Evolutionary conservation across 1,140 invertebrate genomes (phyloP).

Genomic region (Drosophila ficusphila): DNA sequence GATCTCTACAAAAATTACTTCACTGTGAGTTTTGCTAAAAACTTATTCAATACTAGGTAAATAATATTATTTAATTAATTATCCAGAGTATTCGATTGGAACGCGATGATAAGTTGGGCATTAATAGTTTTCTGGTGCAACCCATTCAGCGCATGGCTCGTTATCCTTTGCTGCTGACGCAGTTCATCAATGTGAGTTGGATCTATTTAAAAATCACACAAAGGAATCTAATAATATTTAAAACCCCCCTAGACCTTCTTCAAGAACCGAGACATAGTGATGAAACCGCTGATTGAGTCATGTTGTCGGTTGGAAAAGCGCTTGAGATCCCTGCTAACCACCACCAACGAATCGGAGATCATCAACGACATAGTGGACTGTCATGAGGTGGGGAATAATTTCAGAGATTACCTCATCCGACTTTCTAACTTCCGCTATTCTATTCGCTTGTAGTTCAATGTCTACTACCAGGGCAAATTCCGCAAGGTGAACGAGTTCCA

Average conservation of each 20-base stretch:
- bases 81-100: slow-evolving; percentile 75
- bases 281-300: slow-evolving; percentile 77
- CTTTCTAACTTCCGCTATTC: not conserved
- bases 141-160: slow-evolving; percentile 82
- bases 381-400: slow-evolving; percentile 59
- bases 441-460: slow-evolving; percentile 69
- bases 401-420: not conserved
- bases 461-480: slow-evolving; percentile 81
- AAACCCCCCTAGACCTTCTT: slow-evolving; percentile 63
- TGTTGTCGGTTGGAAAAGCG: slow-evolving; percentile 80
- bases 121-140: slow-evolving; percentile 83
- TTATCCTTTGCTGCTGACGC: slow-evolving; percentile 75
- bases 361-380: slow-evolving; percentile 83
- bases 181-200: slow-evolving; percentile 79
- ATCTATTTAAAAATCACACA: no score
- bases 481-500: slow-evolving; percentile 78
- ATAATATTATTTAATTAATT: not conserved
- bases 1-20: slow-evolving; percentile 81
- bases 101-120: slow-evolving; percentile 80
- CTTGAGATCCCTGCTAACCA: slow-evolving; percentile 68
- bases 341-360: slow-evolving; percentile 80
- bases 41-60: not conserved
- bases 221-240: not conserved
- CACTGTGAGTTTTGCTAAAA: slow-evolving; percentile 52
- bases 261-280: slow-evolving; percentile 74